Percentiles rank a stretch among this genome's conserved stretches.
These are phyloP conservation scores for Istiophorus platypterus DNA, from an alignment of 2,113 vertebrate species.

Conservation along the genomic window DNA sequence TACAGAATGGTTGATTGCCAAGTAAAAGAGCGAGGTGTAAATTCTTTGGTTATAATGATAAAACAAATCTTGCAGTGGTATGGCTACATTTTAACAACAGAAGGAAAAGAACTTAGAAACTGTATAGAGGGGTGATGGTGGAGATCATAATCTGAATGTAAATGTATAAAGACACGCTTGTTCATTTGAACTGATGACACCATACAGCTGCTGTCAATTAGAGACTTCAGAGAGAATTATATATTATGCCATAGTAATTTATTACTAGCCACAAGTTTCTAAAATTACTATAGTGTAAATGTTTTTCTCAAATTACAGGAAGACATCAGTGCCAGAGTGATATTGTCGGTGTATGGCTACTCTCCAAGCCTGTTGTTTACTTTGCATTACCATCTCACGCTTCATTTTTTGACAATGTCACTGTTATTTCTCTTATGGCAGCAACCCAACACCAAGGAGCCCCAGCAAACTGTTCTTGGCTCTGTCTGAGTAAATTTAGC, in stretches of 20 bases:
- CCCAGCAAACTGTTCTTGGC: slow-evolving; percentile 37
- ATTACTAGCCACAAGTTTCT: not conserved
- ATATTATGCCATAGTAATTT: no score
- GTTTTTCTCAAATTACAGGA: not conserved
- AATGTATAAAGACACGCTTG: slow-evolving; percentile 1
- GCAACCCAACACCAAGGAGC: slow-evolving; percentile 9
- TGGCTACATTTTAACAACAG: not conserved
- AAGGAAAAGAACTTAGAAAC: not conserved
- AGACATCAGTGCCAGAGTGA: not conserved
- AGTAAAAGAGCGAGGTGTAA: not conserved
- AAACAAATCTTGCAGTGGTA: not conserved
- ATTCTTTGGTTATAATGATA: not conserved
- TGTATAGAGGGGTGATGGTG: not conserved
- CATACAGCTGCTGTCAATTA: not conserved
- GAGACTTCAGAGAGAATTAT: not conserved
- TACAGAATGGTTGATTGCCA: not conserved
- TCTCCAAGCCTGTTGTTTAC: slow-evolving; percentile 8
- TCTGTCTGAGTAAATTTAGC: slow-evolving; percentile 49
- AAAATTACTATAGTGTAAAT: not conserved
- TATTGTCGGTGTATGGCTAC: not conserved
- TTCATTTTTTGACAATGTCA: slow-evolving; percentile 8
- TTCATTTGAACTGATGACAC: slow-evolving; percentile 17
- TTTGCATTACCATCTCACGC: not conserved
- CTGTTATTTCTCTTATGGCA: slow-evolving; percentile 3
- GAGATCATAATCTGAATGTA: not conserved